Base-by-base conservation (phyloP, 1,140 invertebrate genomes). In the Leguminivora glycinivorella region DNA sequence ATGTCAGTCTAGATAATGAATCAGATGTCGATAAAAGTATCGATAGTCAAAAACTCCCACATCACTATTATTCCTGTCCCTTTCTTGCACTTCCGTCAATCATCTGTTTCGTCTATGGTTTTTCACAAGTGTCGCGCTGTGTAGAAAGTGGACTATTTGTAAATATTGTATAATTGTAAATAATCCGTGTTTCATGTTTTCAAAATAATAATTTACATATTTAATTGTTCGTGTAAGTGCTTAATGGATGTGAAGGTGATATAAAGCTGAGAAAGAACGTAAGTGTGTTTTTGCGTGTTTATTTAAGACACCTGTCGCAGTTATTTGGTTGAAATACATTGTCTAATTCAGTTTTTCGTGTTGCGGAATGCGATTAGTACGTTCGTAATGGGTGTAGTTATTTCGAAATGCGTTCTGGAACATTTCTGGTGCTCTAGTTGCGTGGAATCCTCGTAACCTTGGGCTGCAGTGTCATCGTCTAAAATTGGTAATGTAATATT, bases 111-210 rank as follows among this genome's bases (percentile, higher is more conserved):
- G 82, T 87, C 80, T 85, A 82, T 87, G 78, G 74, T 71, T 83
- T 80, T 82, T 85, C 78, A 81, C 72, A 80, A 83, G 78, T 86
- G 75, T 76, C 80, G 78, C 77, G 81, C 72, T 72, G 72, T 73
- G 79, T 84, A 77, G 84, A 83, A 82, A 84, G 85, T 84, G 82
- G 72, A 83, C 70, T 90, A 87, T 90, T 88, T 88, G 83, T 90
- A 90, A 90, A 90, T 90, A 89, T 81, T 85, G 76, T 73, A 78
- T 78, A 79, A 72, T 78, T 84, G 80, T 85, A 85, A 87, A 85
- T 87, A 86, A 73, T 69, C 24, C 24, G 73, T 74, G 73, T 73
- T 77, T 74, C 73, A 69, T 76, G 69, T 72, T 74, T 74, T 75
- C 69, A 68, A 43, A 25, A 63, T 70, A 63, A 40, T 71, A 66